Evolutionary conservation across 1,140 invertebrate species (phyloP), one percentile per base, ranked within the genome.

Genomic region (Aricia agestis): DNA sequence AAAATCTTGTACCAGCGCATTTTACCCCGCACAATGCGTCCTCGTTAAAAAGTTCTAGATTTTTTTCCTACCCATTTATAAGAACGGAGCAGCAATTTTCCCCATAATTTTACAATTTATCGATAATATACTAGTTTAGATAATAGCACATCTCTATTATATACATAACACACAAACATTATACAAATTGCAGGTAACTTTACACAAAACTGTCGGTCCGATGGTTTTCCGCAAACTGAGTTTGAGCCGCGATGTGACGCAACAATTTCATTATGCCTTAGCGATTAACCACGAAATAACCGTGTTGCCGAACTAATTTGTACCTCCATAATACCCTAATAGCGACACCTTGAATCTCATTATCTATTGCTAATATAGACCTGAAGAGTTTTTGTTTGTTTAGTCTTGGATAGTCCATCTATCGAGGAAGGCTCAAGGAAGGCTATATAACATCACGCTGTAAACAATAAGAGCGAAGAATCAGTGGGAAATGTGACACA

Each of bases 1-100:
- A 19, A 45, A 17, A 4, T 42, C 41, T 45, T 45, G 15, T 9
- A 11, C 36, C 45, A 52, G 45, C 45, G 13, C 45, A 73, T 78
- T 79, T 32, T 68, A 61, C 59, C 71, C 58, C 45, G 63, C 69
- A 74, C 73, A 72, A 77, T 76, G 74, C 69, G 72, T 72, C 65
- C 76, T 76, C 74, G 75, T 78, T 80, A 76, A 76, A 78, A 74
- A 67, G 57, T 72, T 75, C 76, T 74, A 67, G 36, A 52, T 15
- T 52, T 52, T 52, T 36, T 36, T 36, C 36, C 36, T 36, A 36
- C 9, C 6, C 36, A 36, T 13, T 13, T 13, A 52, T 52, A 52
- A 52, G 45, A 52, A 52, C 45, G 36, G 10, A 0, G 1, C 18
- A 25, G 59, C 18, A 18, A 19, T 19, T 59, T 59, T 6, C 59